A percentile compares a stretch with the other conserved stretches of the same genome.
phyloP scores from a whole-genome alignment of 2,888 invertebrate genomes.

The Meteorus colon region DNA sequence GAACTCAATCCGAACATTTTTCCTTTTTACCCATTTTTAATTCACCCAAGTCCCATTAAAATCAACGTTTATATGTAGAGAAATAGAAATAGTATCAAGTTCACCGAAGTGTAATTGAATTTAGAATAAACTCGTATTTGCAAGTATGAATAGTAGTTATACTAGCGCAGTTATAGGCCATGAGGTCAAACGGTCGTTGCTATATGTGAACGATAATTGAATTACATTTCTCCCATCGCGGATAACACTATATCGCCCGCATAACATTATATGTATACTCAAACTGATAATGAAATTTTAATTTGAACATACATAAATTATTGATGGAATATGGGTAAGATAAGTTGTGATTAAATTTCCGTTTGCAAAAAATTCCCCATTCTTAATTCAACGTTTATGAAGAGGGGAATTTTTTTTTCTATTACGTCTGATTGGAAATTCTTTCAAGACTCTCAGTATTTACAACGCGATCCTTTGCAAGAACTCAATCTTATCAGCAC shows the following conservation, averaged over 20 bases:
- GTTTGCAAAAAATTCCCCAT: no score
- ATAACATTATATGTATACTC: conserved; percentile 19
- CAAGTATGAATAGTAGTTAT: conserved; percentile 39
- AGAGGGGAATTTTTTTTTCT: neutral
- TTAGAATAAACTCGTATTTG: conserved; percentile 50
- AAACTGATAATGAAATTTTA: conserved; percentile 24
- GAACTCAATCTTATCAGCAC: neutral
- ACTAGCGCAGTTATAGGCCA: conserved; percentile 13
- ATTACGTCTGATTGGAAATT: neutral
- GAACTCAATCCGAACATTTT: neutral
- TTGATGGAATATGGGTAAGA: neutral
- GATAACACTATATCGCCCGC: conserved; percentile 14
- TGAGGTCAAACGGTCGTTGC: conserved; percentile 46
- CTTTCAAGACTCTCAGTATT: neutral
- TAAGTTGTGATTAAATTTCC: neutral
- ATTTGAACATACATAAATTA: neutral
- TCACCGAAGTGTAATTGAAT: conserved; percentile 55
- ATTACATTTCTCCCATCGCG: conserved; percentile 39
- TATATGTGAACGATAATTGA: conserved; percentile 47
- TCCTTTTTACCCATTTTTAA: neutral
- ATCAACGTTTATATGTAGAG: neutral
- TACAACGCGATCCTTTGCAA: neutral
- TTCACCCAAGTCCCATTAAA: neutral
- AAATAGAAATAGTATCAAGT: conserved; percentile 36
- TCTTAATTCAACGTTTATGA: no score